Percentiles rank a stretch among this genome's conserved stretches.
These are phyloP conservation scores for Octodon degus DNA, from an alignment of 2,113 vertebrate species.

Conservation along the genomic window DNA sequence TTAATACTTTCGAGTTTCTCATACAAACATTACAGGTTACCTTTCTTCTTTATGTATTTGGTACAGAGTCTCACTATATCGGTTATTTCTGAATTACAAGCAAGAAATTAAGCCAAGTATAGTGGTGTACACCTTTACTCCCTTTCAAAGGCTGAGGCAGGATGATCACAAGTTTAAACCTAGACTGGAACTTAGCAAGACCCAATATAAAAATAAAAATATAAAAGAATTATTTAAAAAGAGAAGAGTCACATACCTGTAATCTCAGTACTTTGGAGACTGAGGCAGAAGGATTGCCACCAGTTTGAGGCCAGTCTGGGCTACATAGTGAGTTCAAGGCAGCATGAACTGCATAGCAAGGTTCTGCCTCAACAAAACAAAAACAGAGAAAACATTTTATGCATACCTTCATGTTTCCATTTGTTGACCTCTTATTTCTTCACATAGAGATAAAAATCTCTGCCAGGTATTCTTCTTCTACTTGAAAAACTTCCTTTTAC, in stretches of 20 bases:
- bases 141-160: neutral
- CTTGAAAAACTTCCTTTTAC: slow-evolving; percentile 19
- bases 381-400: neutral
- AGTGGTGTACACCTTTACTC: neutral
- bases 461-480: neutral
- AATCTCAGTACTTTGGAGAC: too few relatives aligned
- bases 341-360: neutral
- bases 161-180: neutral
- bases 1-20: neutral
- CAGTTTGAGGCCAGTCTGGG: neutral
- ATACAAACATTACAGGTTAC: neutral
- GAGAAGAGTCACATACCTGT: neutral
- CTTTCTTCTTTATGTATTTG: neutral
- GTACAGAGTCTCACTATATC: too few relatives aligned
- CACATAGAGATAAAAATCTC: neutral
- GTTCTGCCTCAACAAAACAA: neutral
- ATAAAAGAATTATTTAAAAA: neutral
- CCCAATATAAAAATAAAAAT: neutral
- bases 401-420: neutral
- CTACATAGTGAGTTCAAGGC: neutral
- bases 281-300: neutral
- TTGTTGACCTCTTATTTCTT: neutral
- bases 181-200: neutral
- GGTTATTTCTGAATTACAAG: neutral
- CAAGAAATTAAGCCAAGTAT: neutral